Evolutionary conservation across 2,797 vertebrate species (phyloP).

Genomic region (Periophthalmus magnuspinnatus): DNA sequence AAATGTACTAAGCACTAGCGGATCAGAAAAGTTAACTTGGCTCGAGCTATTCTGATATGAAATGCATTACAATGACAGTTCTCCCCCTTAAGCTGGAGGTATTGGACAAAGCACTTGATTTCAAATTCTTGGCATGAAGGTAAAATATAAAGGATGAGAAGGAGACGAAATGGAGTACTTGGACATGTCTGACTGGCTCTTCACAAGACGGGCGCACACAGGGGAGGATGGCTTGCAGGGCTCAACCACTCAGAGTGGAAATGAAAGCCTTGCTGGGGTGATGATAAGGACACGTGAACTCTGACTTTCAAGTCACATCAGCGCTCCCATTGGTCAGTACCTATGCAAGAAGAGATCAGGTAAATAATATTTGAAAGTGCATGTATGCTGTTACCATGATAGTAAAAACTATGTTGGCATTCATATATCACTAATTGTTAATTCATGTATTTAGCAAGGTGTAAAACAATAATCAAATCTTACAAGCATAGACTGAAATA

Average conservation of each 20-base stretch:
- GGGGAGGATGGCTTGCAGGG: conserved; percentile 41
- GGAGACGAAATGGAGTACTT: conserved; percentile 35
- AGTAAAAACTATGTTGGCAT: background rate
- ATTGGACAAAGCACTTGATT: conserved; percentile 42
- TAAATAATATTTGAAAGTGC: background rate
- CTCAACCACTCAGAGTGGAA: conserved; percentile 22
- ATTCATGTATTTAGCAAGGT: background rate
- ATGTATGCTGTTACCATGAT: background rate
- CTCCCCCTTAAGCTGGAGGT: conserved; percentile 21
- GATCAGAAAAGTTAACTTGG: conserved; percentile 34
- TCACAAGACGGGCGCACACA: conserved; percentile 42
- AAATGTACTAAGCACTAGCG: conserved; percentile 18
- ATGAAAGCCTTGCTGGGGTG: conserved; percentile 36
- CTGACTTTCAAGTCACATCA: conserved; percentile 19
- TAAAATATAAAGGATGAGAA: conserved; percentile 2
- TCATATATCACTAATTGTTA: background rate
- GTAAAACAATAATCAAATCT: background rate
- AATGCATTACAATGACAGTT: conserved; percentile 25
- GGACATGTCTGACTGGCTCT: conserved; percentile 43
- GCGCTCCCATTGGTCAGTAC: conserved; percentile 57
- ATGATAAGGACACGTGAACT: conserved; percentile 16
- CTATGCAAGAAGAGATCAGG: conserved; percentile 42
- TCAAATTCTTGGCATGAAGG: conserved; percentile 32
- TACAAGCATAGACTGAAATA: background rate
- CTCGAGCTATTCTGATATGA: conserved; percentile 31